These are phyloP conservation scores for Nipponia nippon DNA, from an alignment of 2,113 vertebrate genomes.

Conservation along the genomic window DNA sequence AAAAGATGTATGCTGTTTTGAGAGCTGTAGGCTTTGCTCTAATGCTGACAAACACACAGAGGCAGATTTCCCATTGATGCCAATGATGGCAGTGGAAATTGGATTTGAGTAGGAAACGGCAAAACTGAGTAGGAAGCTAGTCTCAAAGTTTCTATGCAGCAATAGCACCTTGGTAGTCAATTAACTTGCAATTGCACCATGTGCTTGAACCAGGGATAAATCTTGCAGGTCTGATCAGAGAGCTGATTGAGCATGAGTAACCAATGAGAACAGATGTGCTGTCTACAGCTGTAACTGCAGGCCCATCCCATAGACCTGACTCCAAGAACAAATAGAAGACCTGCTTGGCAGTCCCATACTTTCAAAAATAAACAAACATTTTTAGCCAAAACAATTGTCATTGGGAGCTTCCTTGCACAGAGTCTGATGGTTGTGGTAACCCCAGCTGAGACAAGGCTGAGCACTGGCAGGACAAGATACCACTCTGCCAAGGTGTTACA, in stretches of 20 bases:
- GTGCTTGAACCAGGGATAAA: background rate
- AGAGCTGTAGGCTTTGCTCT: background rate
- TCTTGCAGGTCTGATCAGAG: background rate
- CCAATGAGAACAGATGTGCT: background rate
- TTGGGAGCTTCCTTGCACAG: background rate
- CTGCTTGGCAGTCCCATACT: background rate
- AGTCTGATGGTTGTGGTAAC: background rate
- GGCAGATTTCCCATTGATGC: background rate
- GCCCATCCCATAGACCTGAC: background rate
- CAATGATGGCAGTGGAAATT: background rate
- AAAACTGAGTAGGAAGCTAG: background rate
- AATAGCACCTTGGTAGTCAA: background rate
- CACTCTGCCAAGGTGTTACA: fast-evolving
- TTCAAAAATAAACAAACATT: background rate
- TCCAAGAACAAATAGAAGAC: background rate
- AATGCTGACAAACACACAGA: background rate
- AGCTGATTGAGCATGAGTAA: background rate
- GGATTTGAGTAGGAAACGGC: background rate
- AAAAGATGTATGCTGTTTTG: background rate
- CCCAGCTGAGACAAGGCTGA: background rate
- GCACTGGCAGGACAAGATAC: background rate
- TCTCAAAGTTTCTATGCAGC: background rate
- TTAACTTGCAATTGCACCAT: background rate
- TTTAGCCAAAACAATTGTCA: background rate
- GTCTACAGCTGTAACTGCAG: background rate